Base-by-base conservation (phyloP, 2,888 invertebrate species). In the Ennomos erosarius region DNA sequence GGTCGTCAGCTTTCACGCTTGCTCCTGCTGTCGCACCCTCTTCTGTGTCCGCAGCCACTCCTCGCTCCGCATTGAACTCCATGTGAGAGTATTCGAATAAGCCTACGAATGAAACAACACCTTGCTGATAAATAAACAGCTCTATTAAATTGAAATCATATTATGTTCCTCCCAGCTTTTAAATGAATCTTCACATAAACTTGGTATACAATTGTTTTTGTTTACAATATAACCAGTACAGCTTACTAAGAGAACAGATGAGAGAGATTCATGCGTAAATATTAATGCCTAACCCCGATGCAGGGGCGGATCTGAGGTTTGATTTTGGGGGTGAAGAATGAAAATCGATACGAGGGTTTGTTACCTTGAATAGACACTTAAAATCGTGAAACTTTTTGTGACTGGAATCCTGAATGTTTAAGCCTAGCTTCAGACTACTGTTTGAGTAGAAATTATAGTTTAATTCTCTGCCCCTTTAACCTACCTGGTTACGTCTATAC, bases 71-170 rank as follows among this genome's bases (percentile, higher is more conserved):
- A 69, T 96, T 96, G 78, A 96, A 96, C 75, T 96, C 95, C 95
- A 96, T 95, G 81, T 96, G 96, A 13, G 96, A 96, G 78, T 96
- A 96, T 67, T 96, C 94, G 79, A 96, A 96, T 65, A 96, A 84
- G 71, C 96, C 96, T 96, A 84, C 1, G 9, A 59, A 52, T 47
- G 13, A 55, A 34, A n/a, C 6, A 26, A 16, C 16, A 16, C 16
- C 16, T 16, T 16, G 26, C 26, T 26, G 4, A 3, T 4, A 26
- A 26, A 26, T 26, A 26, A 26, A 26, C 26, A 26, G 26, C 26
- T 26, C 26, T 26, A 26, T 26, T 16, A 16, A 16, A 16, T 6
- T 26, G 26, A 26, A 16, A 26, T 26, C 26, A 26, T 26, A 26
- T 26, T 26, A 3, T 26, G 26, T 26, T 26, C 26, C 0, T 26